phyloP scores from a whole-genome alignment of 1,140 invertebrate species.

The Platyscapa corneri region DNA sequence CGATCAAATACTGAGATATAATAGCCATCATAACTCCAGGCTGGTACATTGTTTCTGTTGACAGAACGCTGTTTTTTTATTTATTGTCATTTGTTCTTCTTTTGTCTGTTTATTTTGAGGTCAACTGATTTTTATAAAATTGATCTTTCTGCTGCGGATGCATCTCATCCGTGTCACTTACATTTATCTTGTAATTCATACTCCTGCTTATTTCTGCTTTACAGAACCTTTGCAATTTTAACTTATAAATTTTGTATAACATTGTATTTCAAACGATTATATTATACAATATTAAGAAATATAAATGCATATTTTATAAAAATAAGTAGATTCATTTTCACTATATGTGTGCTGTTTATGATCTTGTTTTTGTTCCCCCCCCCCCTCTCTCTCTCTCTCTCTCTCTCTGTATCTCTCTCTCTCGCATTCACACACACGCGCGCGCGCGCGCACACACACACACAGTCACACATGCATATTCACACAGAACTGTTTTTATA shows the following conservation, averaged over 20 bases:
- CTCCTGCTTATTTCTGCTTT: not conserved
- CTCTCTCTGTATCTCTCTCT: too few relatives aligned
- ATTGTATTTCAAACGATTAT: too few relatives aligned
- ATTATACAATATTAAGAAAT: too few relatives aligned
- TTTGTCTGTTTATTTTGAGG: not conserved
- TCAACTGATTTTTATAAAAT: not conserved
- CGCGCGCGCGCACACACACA: too few relatives aligned
- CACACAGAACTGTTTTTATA: not conserved
- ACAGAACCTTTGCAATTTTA: not conserved
- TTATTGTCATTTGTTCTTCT: not conserved
- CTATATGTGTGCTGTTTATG: not conserved
- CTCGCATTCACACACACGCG: too few relatives aligned
- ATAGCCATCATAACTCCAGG: not conserved
- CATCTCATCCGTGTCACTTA: not conserved
- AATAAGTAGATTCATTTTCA: not conserved
- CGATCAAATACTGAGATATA: not conserved
- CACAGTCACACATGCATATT: too few relatives aligned
- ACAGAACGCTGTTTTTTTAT: not conserved
- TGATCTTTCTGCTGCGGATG: not conserved
- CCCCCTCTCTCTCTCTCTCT: not conserved
- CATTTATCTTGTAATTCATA: not conserved
- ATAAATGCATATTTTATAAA: too few relatives aligned
- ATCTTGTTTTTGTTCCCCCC: not conserved
- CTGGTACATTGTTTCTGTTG: not conserved
- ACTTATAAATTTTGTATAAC: too few relatives aligned